A percentile compares a stretch with the other conserved stretches of the same genome.
These are phyloP conservation scores for Ammodytes dubius DNA, from an alignment of 2,113 vertebrate genomes.

Conservation along the genomic window DNA sequence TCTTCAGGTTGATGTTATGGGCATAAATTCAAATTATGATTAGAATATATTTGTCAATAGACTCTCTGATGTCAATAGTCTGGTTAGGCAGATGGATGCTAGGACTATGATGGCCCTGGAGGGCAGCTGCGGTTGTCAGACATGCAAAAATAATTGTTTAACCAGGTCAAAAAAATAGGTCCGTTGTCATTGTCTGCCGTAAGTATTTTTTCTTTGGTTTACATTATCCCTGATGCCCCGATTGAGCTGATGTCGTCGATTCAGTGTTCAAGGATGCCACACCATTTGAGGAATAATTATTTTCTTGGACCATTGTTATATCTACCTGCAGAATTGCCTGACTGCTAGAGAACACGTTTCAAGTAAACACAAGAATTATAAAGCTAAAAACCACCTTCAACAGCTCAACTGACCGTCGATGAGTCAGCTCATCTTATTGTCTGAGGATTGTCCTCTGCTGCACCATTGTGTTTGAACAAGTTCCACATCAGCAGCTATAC, in stretches of 20 bases:
- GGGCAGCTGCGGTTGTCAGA: neutral
- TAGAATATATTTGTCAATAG: no score
- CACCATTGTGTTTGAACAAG: conserved; percentile 42
- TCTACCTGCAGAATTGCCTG: conserved; percentile 18
- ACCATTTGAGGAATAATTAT: neutral
- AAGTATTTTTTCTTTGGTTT: no score
- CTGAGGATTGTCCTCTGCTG: conserved; percentile 60
- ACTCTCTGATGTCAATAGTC: neutral
- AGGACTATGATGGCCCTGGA: neutral
- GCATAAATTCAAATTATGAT: neutral
- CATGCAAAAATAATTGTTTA: neutral
- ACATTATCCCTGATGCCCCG: no score
- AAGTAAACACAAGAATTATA: conserved; percentile 65
- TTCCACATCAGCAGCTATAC: conserved; percentile 48
- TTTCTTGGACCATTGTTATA: neutral
- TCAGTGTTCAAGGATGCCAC: conserved; percentile 2
- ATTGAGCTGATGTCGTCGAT: neutral
- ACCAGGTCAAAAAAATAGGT: neutral
- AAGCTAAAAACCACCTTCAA: conserved; percentile 35
- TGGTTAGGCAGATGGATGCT: neutral
- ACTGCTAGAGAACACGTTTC: conserved; percentile 53
- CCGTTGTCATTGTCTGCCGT: neutral
- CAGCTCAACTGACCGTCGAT: conserved; percentile 27
- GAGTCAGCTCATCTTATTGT: conserved; percentile 24
- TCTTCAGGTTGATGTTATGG: neutral